These are phyloP conservation scores for Yasuhikotakia modesta DNA, from an alignment of 2,797 vertebrate genomes.

Conservation along the genomic window DNA sequence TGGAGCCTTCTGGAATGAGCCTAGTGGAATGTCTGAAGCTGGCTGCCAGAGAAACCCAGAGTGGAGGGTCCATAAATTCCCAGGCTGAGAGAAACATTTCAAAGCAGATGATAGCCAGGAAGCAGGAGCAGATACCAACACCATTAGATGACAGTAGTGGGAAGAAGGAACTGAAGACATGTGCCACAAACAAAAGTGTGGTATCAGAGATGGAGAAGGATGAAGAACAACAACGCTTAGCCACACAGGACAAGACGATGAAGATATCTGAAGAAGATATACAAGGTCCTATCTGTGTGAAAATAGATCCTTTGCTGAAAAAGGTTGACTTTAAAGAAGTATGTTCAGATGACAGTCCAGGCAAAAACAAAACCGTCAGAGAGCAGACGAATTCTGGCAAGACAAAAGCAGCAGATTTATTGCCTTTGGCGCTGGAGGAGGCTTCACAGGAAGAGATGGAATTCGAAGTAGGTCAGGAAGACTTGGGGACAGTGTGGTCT, in stretches of 20 bases:
- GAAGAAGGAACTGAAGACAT: neutral
- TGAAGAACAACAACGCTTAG: neutral
- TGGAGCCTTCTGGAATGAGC: constrained; percentile 37
- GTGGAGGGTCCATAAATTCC: constrained; percentile 4
- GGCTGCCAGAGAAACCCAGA: constrained; percentile 65
- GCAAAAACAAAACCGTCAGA: constrained; percentile 22
- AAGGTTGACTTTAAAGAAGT: constrained; percentile 68
- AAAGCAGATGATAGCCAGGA: neutral
- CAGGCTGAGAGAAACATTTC: neutral
- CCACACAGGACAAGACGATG: neutral
- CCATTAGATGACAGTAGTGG: constrained; percentile 1
- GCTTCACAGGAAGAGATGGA: constrained; percentile 71
- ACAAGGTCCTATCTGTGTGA: constrained; percentile 7
- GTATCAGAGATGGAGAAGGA: constrained; percentile 4
- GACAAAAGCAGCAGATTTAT: constrained; percentile 25
- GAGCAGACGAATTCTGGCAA: constrained; percentile 20
- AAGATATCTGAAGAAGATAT: constrained; percentile 38
- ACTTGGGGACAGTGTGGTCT: constrained; percentile 73
- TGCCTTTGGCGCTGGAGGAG: constrained; percentile 61
- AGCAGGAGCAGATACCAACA: neutral
- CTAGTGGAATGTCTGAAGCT: constrained; percentile 61
- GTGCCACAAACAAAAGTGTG: neutral
- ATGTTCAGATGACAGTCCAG: constrained; percentile 57
- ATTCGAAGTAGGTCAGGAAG: constrained; percentile 76
- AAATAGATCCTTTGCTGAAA: constrained; percentile 54